phyloP scores from a whole-genome alignment of 2,888 invertebrate species.

The Athetis lepigone region DNA sequence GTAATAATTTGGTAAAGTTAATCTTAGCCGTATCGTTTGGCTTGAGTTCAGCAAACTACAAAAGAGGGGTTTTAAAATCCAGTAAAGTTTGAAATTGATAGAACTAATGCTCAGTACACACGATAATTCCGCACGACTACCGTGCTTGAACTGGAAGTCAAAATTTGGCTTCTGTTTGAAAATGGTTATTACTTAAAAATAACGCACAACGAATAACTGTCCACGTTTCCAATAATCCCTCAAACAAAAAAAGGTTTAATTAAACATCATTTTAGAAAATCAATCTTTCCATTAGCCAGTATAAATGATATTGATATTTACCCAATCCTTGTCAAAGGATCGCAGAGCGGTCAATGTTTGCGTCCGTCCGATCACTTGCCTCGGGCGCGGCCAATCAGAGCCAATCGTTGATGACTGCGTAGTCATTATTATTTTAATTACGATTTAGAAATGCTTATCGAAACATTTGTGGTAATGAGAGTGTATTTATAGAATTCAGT shows the following conservation, averaged over 20 bases:
- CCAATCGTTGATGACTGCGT: constrained; percentile 29
- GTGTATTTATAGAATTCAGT: not conserved
- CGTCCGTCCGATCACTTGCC: constrained; percentile 48
- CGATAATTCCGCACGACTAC: too few species aligned
- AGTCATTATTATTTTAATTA: constrained; percentile 51
- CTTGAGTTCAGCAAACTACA: too few species aligned
- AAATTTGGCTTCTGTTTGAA: too few species aligned
- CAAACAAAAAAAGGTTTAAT: too few species aligned
- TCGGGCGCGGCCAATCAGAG: constrained; percentile 41
- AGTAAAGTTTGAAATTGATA: too few species aligned
- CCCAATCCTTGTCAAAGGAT: constrained; percentile 58
- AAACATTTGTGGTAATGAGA: not conserved
- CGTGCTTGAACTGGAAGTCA: too few species aligned
- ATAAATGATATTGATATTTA: constrained; percentile 57
- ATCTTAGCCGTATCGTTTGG: too few species aligned
- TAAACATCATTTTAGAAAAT: constrained; percentile 6
- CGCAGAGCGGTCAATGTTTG: constrained; percentile 53
- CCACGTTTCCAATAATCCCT: not conserved
- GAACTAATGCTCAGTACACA: too few species aligned
- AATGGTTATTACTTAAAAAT: too few species aligned
- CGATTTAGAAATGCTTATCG: not conserved
- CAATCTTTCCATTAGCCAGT: constrained; percentile 16
- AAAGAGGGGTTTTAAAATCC: too few species aligned
- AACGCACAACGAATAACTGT: too few species aligned
- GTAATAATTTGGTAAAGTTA: too few species aligned